phyloP scores from a whole-genome alignment of 2,113 vertebrate species.

The Xenus cinereus region DNA sequence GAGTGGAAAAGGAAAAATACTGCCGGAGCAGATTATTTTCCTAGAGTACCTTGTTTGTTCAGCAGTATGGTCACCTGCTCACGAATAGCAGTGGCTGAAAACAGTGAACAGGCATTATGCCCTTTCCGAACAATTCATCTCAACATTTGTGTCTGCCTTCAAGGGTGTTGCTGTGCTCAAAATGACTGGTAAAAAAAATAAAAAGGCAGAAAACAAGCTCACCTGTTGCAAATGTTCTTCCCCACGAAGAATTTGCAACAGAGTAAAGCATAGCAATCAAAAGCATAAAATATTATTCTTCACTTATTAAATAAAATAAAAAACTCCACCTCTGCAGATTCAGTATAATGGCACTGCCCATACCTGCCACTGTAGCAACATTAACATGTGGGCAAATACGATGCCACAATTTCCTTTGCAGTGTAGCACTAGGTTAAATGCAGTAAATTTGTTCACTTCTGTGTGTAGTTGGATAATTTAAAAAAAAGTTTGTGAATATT shows the following conservation, averaged over 20 bases:
- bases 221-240: neutral
- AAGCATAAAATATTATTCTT: neutral
- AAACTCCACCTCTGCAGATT: neutral
- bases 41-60: neutral
- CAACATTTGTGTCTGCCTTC: neutral
- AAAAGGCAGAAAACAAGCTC: neutral
- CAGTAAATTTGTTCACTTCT: neutral
- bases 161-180: neutral
- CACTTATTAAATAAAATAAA: neutral
- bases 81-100: neutral
- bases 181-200: neutral
- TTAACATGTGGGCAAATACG: neutral
- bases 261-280: neutral
- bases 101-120: neutral
- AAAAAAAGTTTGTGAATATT: neutral
- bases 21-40: neutral
- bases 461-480: accelerated
- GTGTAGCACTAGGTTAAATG: neutral
- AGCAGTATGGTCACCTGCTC: neutral
- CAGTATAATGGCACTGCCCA: neutral
- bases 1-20: neutral
- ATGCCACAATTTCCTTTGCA: neutral
- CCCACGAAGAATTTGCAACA: neutral
- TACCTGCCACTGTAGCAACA: neutral
- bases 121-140: neutral